Evolutionary conservation across 1,140 invertebrate genomes (phyloP).

Genomic region (Drosophila lacertosa): DNA sequence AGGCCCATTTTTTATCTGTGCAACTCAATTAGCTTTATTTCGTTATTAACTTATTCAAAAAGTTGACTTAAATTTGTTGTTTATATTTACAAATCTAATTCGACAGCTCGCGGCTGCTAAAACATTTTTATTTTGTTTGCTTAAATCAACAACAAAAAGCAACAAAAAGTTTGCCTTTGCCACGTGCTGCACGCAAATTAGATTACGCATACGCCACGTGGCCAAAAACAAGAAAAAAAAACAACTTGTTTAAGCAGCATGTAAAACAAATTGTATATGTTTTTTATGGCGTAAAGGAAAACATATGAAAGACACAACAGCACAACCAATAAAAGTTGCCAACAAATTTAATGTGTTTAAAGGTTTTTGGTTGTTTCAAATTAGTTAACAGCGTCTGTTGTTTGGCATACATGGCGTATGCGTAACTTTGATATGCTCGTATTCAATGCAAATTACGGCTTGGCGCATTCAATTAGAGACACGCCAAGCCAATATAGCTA

Average conservation of each 20-base stretch:
- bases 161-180: conserved; percentile 23
- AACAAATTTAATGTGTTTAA: conserved; percentile 52
- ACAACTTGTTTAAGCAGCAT: conserved; percentile 2
- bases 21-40: background rate
- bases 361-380: conserved; percentile 27
- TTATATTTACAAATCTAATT: conserved; percentile 60
- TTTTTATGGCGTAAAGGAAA: conserved; percentile 17
- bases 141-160: conserved; percentile 38
- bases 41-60: background rate
- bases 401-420: conserved; percentile 16
- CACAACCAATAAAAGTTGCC: conserved; percentile 7
- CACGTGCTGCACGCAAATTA: conserved; percentile 70
- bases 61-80: background rate
- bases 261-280: conserved; percentile 30
- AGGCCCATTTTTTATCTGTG: background rate
- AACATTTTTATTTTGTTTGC: conserved; percentile 49
- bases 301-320: background rate
- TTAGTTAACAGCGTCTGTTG: conserved; percentile 24
- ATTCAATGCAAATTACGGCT: conserved; percentile 17
- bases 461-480: conserved; percentile 25
- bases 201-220: conserved; percentile 66
- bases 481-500: conserved; percentile 9
- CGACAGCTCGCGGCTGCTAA: conserved; percentile 36
- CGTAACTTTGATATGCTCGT: conserved; percentile 1
- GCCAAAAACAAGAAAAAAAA: no score